A percentile compares a stretch with the other conserved stretches of the same genome.
Conservation (phyloP, 2,888 invertebrate genomes). For the Rhagium mordax region DNA sequence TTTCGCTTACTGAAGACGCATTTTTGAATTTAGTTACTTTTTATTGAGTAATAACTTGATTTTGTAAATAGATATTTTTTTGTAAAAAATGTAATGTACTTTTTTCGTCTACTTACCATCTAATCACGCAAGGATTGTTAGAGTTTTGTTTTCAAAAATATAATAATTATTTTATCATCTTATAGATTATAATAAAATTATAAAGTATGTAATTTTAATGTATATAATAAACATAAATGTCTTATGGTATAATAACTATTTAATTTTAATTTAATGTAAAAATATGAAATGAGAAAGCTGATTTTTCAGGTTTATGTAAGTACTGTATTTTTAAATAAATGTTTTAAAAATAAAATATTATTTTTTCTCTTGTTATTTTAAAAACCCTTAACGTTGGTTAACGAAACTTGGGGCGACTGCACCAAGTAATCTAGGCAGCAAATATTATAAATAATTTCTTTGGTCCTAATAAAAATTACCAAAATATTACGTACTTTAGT, state of each 20-base stretch:
- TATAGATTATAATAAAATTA: slow-evolving; percentile 1
- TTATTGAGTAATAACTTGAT: slow-evolving; percentile 12
- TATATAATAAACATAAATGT: slow-evolving; percentile 34
- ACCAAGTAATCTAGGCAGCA: too few species aligned
- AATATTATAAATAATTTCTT: too few species aligned
- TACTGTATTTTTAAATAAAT: slow-evolving; percentile 45
- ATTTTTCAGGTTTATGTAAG: slow-evolving; percentile 29
- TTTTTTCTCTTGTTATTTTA: background rate
- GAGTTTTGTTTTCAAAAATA: slow-evolving; percentile 25
- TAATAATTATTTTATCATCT: slow-evolving; percentile 23
- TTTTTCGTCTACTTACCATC: slow-evolving; percentile 29
- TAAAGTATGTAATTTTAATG: slow-evolving; percentile 23
- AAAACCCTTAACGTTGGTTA: background rate
- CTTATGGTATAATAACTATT: slow-evolving; percentile 31
- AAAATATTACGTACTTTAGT: too few species aligned
- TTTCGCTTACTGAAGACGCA: slow-evolving; percentile 47
- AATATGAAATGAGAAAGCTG: slow-evolving; percentile 31
- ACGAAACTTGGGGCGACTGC: too few species aligned
- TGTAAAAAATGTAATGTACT: slow-evolving; percentile 18
- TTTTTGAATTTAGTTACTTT: slow-evolving; percentile 36
- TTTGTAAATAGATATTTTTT: slow-evolving; percentile 19
- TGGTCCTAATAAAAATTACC: too few species aligned
- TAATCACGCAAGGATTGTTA: slow-evolving; percentile 29
- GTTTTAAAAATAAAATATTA: slow-evolving; percentile 26
- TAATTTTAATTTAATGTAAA: slow-evolving; percentile 35